Conservation (phyloP, 2,113 vertebrate genomes). For the Glareola pratincola region DNA sequence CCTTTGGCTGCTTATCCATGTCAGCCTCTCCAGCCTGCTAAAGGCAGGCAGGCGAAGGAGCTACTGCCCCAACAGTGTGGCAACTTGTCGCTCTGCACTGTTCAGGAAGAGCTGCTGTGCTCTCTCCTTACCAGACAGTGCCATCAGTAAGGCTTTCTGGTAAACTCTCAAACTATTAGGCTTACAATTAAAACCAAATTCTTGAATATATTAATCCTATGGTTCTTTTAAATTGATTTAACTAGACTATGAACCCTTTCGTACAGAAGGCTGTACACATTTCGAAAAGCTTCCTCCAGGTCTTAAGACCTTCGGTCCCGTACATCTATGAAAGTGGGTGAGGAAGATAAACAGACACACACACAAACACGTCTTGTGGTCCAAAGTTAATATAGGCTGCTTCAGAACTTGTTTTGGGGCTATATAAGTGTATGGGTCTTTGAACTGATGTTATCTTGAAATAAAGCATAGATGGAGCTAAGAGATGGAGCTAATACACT, state of each 20-base stretch:
- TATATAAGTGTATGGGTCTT: not conserved
- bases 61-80: not conserved
- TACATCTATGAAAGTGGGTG: not conserved
- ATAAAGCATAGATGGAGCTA: not conserved
- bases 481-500: not conserved
- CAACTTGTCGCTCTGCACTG: not conserved
- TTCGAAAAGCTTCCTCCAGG: not conserved
- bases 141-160: not conserved
- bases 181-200: not conserved
- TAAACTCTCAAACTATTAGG: not conserved
- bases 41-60: not conserved
- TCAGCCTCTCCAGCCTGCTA: not conserved
- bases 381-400: not conserved
- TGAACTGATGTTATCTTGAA: not conserved
- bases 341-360: not conserved
- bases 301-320: not conserved
- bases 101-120: not conserved
- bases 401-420: not conserved
- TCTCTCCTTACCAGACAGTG: not conserved
- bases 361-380: not conserved
- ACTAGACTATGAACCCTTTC: not conserved
- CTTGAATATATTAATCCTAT: not conserved
- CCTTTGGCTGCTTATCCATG: not conserved
- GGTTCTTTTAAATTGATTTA: not conserved
- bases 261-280: not conserved